phyloP scores from a whole-genome alignment of 2,888 invertebrate species.

The Lottia scabra region DNA sequence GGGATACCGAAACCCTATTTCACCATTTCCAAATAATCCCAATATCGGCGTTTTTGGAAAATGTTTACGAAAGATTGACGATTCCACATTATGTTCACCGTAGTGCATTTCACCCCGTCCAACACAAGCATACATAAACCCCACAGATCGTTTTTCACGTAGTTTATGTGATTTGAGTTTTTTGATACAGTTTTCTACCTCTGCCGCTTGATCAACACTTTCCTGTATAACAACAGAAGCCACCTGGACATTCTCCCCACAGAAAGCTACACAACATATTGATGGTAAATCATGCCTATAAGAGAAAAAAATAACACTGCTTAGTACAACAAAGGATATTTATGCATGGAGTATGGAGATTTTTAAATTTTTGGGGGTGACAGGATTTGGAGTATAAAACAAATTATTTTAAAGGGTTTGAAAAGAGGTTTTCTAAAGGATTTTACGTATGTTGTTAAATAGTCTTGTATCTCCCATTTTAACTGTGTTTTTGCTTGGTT shows the following conservation, averaged over 20 bases:
- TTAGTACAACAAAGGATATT: no score
- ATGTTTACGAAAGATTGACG: slow-evolving; percentile 64
- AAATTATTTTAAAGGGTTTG: no score
- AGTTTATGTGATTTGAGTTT: slow-evolving; percentile 44
- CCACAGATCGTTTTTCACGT: slow-evolving; percentile 55
- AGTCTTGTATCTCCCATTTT: no score
- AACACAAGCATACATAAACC: slow-evolving; percentile 70
- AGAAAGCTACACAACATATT: slow-evolving; percentile 42
- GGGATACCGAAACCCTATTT: slow-evolving; percentile 67
- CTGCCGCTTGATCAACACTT: slow-evolving; percentile 29
- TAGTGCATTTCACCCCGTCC: slow-evolving; percentile 66
- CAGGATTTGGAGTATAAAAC: no score
- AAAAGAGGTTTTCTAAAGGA: no score
- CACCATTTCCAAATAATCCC: slow-evolving; percentile 71
- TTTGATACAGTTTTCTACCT: slow-evolving; percentile 42
- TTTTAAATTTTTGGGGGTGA: no score
- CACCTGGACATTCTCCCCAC: slow-evolving; percentile 46
- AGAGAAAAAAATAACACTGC: slow-evolving; percentile 20
- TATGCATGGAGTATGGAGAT: no score
- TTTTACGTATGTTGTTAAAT: no score
- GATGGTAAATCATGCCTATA: slow-evolving; percentile 29
- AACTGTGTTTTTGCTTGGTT: no score
- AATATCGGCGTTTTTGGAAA: slow-evolving; percentile 70
- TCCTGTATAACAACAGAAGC: slow-evolving; percentile 49
- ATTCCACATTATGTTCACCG: slow-evolving; percentile 65